Conservation (phyloP, 2,888 invertebrate species). For the Drosophila mercatorum region DNA sequence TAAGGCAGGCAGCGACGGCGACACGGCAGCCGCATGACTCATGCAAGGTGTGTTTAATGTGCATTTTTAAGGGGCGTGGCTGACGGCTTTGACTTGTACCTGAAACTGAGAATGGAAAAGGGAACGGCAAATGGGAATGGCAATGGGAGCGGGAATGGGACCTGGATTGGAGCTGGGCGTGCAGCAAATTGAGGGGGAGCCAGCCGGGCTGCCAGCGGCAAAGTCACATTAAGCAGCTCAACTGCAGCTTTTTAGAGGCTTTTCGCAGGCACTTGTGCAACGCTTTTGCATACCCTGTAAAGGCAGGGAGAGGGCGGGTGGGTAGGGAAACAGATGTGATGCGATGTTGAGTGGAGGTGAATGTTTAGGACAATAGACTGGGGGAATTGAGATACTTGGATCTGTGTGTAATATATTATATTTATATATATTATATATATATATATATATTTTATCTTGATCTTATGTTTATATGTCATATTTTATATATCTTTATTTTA, state of each 20-base stretch:
- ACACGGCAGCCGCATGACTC: slow-evolving; percentile 63
- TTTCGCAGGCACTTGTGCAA: slow-evolving; percentile 21
- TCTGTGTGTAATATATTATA: background rate
- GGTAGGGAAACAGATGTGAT: background rate
- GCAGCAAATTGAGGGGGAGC: background rate
- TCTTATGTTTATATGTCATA: too few species aligned
- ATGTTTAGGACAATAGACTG: background rate
- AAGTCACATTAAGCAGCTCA: slow-evolving; percentile 33
- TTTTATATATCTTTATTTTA: too few species aligned
- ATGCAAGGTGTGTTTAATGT: slow-evolving; percentile 76
- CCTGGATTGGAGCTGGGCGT: slow-evolving; percentile 1
- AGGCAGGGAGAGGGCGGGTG: accelerated
- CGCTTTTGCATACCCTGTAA: slow-evolving; percentile 28
- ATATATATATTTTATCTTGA: background rate
- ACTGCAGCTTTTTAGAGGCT: slow-evolving; percentile 42
- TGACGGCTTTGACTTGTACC: slow-evolving; percentile 19
- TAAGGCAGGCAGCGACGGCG: slow-evolving; percentile 49
- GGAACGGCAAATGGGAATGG: background rate
- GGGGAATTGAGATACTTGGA: background rate
- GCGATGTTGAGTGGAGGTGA: background rate
- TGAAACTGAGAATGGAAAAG: slow-evolving; percentile 4
- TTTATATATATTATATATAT: background rate
- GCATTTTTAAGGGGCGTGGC: slow-evolving; percentile 44
- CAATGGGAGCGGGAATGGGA: too few species aligned
- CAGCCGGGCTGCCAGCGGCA: slow-evolving; percentile 8